Evolutionary conservation across 2,888 invertebrate species (phyloP).

Genomic region (Aethes cnicana): DNA sequence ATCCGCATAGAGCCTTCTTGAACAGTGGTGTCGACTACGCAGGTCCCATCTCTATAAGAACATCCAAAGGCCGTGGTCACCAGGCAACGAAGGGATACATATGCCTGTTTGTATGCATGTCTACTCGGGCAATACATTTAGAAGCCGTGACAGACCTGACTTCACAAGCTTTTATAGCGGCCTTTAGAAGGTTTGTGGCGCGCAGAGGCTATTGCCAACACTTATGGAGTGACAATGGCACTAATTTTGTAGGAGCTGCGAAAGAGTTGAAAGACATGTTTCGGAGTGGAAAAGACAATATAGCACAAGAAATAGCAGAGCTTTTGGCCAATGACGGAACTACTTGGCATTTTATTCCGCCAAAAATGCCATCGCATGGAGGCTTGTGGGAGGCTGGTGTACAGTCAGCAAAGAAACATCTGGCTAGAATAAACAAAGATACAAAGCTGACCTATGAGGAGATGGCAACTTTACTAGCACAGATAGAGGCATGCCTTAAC

Average conservation of each 20-base stretch:
- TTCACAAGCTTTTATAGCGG: not conserved
- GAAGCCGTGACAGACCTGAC: not conserved
- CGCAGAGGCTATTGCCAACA: constrained; percentile 29
- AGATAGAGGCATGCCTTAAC: constrained; percentile 35
- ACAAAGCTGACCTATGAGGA: constrained; percentile 34
- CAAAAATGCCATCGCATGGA: constrained; percentile 29
- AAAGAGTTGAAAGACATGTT: constrained; percentile 28
- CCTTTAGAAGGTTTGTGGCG: constrained; percentile 1
- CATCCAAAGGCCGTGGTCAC: no score
- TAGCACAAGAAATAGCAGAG: constrained; percentile 27
- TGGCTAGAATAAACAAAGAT: constrained; percentile 33
- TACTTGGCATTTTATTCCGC: not conserved
- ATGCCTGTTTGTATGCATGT: no score
- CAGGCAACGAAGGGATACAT: no score
- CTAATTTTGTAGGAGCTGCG: constrained; percentile 34
- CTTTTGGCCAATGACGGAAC: constrained; percentile 24
- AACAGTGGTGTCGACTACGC: no score
- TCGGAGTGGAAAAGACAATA: not conserved
- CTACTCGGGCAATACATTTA: not conserved
- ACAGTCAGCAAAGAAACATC: constrained; percentile 33
- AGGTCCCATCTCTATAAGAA: no score
- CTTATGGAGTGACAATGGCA: constrained; percentile 36
- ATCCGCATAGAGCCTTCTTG: no score
- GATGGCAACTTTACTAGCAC: constrained; percentile 31
- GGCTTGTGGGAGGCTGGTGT: constrained; percentile 39